phyloP scores from a whole-genome alignment of 2,113 vertebrate species.

The Hystrix brachyura region DNA sequence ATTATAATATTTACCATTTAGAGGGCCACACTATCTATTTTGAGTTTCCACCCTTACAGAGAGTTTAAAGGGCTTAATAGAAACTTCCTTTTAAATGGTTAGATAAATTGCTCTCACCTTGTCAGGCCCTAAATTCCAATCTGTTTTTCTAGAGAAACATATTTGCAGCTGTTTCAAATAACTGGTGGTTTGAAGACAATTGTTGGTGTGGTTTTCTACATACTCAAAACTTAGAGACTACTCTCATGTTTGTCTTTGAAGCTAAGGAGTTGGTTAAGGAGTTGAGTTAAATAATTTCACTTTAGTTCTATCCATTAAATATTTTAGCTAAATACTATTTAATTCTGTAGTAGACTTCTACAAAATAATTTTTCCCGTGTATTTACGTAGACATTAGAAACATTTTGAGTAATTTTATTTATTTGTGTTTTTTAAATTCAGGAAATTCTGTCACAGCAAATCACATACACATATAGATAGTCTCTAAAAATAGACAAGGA shows the following conservation, averaged over 20 bases:
- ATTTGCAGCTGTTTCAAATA: conserved; percentile 80
- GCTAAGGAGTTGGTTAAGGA: conserved; percentile 61
- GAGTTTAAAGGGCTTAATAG: conserved; percentile 44
- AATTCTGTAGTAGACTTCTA: conserved; percentile 47
- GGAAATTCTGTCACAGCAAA: neutral
- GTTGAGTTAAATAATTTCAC: conserved; percentile 75
- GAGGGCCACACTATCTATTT: neutral
- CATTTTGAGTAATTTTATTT: conserved; percentile 54
- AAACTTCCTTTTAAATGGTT: conserved; percentile 70
- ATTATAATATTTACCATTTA: neutral
- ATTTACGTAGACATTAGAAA: conserved; percentile 44
- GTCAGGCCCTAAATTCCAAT: conserved; percentile 61
- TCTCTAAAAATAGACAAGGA: conserved; percentile 44
- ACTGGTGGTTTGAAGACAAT: conserved; percentile 77
- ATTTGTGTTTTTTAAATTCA: neutral
- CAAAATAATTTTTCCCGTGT: conserved; percentile 30
- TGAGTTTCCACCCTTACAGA: neutral
- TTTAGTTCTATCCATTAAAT: conserved; percentile 60
- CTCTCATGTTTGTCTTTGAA: conserved; percentile 78
- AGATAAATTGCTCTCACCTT: conserved; percentile 73
- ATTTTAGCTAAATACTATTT: conserved; percentile 27
- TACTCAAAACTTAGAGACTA: conserved; percentile 66
- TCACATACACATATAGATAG: neutral
- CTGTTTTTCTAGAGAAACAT: conserved; percentile 69
- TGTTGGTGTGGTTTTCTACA: conserved; percentile 78